Conservation (phyloP, 2,797 vertebrate genomes). For the Karalla daura region DNA sequence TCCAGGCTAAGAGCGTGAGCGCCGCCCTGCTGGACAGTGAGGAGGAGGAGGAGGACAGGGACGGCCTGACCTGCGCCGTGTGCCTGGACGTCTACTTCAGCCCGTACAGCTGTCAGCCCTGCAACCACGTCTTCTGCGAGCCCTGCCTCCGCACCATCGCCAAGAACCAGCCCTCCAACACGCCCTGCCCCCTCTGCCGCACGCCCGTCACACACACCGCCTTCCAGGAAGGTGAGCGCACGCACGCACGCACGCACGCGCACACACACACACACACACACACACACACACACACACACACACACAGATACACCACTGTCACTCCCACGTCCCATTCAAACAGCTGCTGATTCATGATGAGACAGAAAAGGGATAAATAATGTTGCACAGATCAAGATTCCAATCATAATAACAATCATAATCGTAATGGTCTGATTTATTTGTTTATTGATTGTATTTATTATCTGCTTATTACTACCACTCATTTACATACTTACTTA, state of each 20-base stretch:
- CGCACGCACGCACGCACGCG: too few species aligned
- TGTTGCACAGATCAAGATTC: too few species aligned
- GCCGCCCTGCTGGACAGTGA: constrained; percentile 78
- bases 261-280: too few species aligned
- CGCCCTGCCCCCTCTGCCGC: constrained; percentile 92
- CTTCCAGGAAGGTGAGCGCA: constrained; percentile 86
- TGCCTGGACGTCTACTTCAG: constrained; percentile 94
- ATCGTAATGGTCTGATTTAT: too few species aligned
- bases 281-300: too few species aligned
- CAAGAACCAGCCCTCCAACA: constrained; percentile 86
- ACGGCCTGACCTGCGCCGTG: constrained; percentile 90
- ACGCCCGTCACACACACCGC: constrained; percentile 87
- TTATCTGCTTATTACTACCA: too few species aligned
- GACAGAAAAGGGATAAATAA: background rate
- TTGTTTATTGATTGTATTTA: too few species aligned
- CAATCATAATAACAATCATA: too few species aligned
- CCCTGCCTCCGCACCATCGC: constrained; percentile 92
- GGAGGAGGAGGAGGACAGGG: constrained; percentile 87
- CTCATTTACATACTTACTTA: too few species aligned
- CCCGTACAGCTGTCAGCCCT: constrained; percentile 92
- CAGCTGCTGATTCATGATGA: too few species aligned
- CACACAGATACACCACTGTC: too few species aligned
- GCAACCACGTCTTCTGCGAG: constrained; percentile 94
- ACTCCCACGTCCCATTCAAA: background rate
- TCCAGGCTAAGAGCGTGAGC: constrained; percentile 69